Percentiles rank a stretch among this genome's conserved stretches.
phyloP scores from a whole-genome alignment of 2,113 vertebrate species.

The Phycodurus eques region DNA sequence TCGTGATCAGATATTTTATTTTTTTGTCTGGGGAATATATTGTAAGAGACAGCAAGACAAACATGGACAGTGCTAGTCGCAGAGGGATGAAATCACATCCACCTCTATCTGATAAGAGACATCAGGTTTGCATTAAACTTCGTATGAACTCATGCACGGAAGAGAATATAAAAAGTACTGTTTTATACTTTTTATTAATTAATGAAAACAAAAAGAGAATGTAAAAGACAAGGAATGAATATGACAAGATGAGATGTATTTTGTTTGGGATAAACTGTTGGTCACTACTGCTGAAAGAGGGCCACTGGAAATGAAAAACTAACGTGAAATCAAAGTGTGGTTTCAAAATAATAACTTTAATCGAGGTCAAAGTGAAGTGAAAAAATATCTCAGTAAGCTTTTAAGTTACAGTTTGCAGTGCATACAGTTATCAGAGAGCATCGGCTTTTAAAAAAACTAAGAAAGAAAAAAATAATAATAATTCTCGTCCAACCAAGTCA shows the following conservation, averaged over 20 bases:
- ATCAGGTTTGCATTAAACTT: constrained; percentile 42
- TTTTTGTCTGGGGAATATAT: background rate
- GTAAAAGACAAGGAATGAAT: background rate
- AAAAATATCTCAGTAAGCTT: background rate
- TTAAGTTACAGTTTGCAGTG: background rate
- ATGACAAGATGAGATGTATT: background rate
- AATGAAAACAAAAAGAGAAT: background rate
- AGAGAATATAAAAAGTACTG: constrained; percentile 25
- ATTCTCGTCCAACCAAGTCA: no score
- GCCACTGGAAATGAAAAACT: constrained; percentile 16
- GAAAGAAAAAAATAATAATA: no score
- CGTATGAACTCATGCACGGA: constrained; percentile 21
- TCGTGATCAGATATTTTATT: constrained; percentile 1
- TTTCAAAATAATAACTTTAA: constrained; percentile 9
- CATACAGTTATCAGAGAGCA: no score
- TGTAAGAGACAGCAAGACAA: background rate
- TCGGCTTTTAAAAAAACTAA: no score
- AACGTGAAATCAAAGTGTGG: background rate
- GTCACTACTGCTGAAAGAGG: constrained; percentile 14
- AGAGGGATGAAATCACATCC: constrained; percentile 6
- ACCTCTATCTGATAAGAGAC: constrained; percentile 36
- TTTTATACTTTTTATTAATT: no score
- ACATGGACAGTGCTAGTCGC: constrained; percentile 10
- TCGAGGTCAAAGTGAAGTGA: constrained; percentile 10
- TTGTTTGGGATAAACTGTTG: background rate